These are phyloP conservation scores for Vultur gryphus DNA, from an alignment of 2,797 vertebrate genomes.

Conservation along the genomic window DNA sequence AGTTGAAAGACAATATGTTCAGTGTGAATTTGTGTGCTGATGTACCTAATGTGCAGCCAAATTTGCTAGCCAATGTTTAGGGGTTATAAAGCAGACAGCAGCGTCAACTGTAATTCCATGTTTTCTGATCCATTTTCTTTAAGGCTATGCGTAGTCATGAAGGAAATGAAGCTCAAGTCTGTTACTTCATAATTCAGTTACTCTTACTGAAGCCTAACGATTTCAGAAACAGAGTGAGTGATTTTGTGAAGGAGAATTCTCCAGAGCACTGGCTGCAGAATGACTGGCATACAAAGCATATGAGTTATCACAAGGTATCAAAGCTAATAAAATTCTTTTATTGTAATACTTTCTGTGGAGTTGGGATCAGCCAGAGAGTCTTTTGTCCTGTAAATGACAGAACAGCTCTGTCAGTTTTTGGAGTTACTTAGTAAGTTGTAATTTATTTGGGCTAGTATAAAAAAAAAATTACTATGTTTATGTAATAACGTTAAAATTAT, in stretches of 20 bases:
- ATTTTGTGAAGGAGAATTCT: slow-evolving; percentile 98
- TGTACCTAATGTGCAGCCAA: background rate
- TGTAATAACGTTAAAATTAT: background rate
- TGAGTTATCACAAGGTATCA: slow-evolving; percentile 97
- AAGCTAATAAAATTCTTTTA: background rate
- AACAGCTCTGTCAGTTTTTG: background rate
- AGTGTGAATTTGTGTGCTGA: background rate
- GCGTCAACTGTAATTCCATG: background rate
- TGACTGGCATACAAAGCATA: slow-evolving; percentile 99
- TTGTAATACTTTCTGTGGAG: background rate
- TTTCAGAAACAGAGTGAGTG: slow-evolving; percentile 96
- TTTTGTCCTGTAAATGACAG: background rate
- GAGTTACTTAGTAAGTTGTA: background rate
- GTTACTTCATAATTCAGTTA: slow-evolving; percentile 98
- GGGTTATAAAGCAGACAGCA: background rate
- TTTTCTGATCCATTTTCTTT: background rate
- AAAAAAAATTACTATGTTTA: background rate
- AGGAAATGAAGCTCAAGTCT: slow-evolving; percentile 98
- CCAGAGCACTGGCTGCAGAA: slow-evolving; percentile 99
- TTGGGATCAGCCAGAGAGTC: background rate
- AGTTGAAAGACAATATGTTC: background rate
- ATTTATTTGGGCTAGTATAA: background rate
- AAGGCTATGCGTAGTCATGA: slow-evolving; percentile 98
- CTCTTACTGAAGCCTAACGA: slow-evolving; percentile 96
- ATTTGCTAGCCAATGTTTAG: background rate